Conservation (phyloP, 2,888 invertebrate genomes). For the Cryptus armator region DNA sequence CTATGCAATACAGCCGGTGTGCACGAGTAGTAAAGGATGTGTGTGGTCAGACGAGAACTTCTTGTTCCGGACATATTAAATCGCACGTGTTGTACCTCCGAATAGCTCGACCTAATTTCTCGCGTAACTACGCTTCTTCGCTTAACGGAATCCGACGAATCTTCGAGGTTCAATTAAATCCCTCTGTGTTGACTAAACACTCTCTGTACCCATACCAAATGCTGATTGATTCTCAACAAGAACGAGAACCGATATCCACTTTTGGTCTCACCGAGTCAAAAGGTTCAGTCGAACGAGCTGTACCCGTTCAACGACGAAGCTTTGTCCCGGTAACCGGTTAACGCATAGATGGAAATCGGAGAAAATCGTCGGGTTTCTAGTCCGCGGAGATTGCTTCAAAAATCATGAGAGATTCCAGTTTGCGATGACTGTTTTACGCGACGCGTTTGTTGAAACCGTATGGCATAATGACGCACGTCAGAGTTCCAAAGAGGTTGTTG, state of each 20-base stretch:
- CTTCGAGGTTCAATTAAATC: conserved; percentile 24
- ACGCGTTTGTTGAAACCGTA: conserved; percentile 44
- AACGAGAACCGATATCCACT: neutral
- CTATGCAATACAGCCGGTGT: neutral
- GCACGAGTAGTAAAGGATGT: conserved; percentile 26
- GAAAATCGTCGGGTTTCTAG: conserved; percentile 23
- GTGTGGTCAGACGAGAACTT: conserved; percentile 44
- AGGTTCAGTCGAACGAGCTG: conserved; percentile 2
- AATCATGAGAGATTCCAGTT: conserved; percentile 10
- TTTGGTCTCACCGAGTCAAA: conserved; percentile 3
- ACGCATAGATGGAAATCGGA: conserved; percentile 38
- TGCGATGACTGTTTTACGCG: conserved; percentile 15
- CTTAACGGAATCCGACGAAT: conserved; percentile 1
- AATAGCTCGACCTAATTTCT: conserved; percentile 18
- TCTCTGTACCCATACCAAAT: neutral
- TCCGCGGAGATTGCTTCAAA: conserved; percentile 34
- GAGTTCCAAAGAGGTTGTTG: conserved; percentile 38
- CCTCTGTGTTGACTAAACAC: neutral
- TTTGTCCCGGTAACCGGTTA: conserved; percentile 29
- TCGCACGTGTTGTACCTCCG: conserved; percentile 2
- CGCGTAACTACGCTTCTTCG: neutral
- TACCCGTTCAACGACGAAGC: conserved; percentile 24
- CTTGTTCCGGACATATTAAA: conserved; percentile 24
- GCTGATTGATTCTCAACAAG: neutral
- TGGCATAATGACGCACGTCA: conserved; percentile 47